Base-by-base conservation (phyloP, 2,888 invertebrate species). In the Brenthis hecate region DNA sequence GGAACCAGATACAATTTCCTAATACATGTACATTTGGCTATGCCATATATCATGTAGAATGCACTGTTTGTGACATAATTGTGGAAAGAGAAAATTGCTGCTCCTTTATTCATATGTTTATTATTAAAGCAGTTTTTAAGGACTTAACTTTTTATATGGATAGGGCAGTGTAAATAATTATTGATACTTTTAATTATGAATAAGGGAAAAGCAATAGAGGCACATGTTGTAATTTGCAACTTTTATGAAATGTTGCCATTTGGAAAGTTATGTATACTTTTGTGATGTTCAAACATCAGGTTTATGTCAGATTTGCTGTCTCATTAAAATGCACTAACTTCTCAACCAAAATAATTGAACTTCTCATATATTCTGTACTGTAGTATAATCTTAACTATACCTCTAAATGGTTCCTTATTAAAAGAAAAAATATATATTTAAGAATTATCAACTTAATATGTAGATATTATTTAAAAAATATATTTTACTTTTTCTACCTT, bases 141-240 rank as follows among this genome's bases (percentile, higher is more conserved):
- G 48, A 61, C 51, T 53, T 61, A 43, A 58, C 70, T 70, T 76
- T 72, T 73, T 69, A 70, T 61, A 70, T 77, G 74, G 77, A 83
- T 79, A 85, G 83, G 86, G 85, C 84, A 86, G 86, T 89, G 89
- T 91, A 88, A 85, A 88, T 89, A 89, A 83, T 82, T n/a, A 50
- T 16, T 5, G n/a, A 60, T 13, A 47, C 28, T 11, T 50, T 50
- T 50, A 32, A 50, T 28, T 16, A n/a, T 60, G 32, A 60, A 60
- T 60, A n/a, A 60, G n/a, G 60, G 60, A 50, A n/a, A 8, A 56
- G 56, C 32, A 16, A 56, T 56, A 47, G 4, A 28, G 6, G 6
- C 13, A 56, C 23, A 32, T 67, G 56, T 65, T 65, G 60, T 67
- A 19, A 56, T 53, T 50, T 62, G 67, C 36, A 65, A 65, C 53